Percentiles rank a stretch among this genome's conserved stretches.
Evolutionary conservation across 2,113 vertebrate species (phyloP).

Genomic region (Sialia sialis): DNA sequence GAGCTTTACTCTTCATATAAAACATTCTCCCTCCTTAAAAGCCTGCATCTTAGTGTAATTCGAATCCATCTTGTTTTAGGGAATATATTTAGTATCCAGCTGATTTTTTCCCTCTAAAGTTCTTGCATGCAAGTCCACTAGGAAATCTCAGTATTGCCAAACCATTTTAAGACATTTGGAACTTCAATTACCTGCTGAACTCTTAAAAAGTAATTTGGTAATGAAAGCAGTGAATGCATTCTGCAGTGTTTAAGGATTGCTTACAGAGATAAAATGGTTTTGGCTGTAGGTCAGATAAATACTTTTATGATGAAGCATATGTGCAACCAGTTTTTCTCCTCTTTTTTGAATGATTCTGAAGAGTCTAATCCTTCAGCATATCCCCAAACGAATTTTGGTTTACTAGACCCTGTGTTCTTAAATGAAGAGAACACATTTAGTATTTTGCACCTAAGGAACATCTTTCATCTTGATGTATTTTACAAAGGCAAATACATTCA

Average conservation of each 20-base stretch:
- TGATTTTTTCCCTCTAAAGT: constrained; percentile 23
- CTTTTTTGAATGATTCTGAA: background rate
- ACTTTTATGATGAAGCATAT: constrained; percentile 44
- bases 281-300: constrained; percentile 48
- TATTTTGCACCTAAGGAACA: background rate
- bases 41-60: background rate
- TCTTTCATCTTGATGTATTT: background rate
- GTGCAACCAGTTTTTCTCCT: background rate
- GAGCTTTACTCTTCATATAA: background rate
- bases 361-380: background rate
- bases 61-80: constrained; percentile 33
- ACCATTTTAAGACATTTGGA: constrained; percentile 55
- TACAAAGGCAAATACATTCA: background rate
- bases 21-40: constrained; percentile 16
- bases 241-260: constrained; percentile 50
- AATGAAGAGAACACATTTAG: background rate
- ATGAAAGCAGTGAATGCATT: constrained; percentile 51
- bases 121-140: constrained; percentile 51
- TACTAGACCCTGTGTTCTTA: background rate
- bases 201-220: constrained; percentile 57
- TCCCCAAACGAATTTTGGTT: background rate
- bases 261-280: constrained; percentile 64
- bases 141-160: constrained; percentile 50
- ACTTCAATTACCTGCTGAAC: constrained; percentile 61
- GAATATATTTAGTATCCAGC: constrained; percentile 53